Percentiles rank a stretch among this genome's conserved stretches.
phyloP scores from a whole-genome alignment of 2,113 vertebrate species.

The Carlito syrichta region DNA sequence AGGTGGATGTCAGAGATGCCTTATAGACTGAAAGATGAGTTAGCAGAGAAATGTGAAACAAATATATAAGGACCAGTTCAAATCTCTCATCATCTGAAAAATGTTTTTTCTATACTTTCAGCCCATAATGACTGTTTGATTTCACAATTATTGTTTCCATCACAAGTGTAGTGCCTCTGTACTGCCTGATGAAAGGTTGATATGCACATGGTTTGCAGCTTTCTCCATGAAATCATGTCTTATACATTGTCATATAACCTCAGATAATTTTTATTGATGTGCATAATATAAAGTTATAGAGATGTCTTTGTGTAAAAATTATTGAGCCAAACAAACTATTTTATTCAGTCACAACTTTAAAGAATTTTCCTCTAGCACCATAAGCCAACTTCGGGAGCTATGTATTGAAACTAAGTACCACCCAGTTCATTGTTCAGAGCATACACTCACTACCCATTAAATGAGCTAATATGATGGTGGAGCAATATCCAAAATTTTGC shows the following conservation, averaged over 20 bases:
- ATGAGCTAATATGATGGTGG: not conserved
- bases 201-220: too few species aligned
- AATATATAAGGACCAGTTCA: not conserved
- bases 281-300: not conserved
- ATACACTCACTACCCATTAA: not conserved
- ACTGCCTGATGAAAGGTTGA: not conserved
- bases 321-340: not conserved
- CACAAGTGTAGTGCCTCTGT: rapidly evolving
- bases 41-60: not conserved
- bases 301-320: not conserved
- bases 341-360: not conserved
- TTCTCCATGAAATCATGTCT: too few species aligned
- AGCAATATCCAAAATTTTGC: not conserved
- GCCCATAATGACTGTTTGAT: not conserved
- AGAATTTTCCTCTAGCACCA: not conserved
- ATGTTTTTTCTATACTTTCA: not conserved
- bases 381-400: not conserved
- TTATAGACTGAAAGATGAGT: not conserved
- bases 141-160: not conserved
- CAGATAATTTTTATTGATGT: not conserved
- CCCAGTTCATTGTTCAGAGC: not conserved
- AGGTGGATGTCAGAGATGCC: not conserved
- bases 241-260: not conserved
- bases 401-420: not conserved
- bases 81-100: not conserved